Conservation (phyloP, 2,797 vertebrate species). For the Caiman crocodilus region DNA sequence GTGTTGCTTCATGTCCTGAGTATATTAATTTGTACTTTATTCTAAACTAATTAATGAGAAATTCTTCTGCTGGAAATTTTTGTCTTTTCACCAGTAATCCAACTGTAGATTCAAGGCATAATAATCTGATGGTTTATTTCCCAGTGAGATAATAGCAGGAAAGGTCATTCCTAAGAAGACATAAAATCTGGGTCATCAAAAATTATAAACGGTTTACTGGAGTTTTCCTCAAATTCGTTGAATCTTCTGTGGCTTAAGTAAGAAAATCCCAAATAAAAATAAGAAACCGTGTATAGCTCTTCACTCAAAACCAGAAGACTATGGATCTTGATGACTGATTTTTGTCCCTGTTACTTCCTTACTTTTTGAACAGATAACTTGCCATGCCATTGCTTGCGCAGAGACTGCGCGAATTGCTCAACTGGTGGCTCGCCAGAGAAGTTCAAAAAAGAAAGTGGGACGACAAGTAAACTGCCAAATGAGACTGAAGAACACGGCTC, state of each 20-base stretch:
- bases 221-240: neutral
- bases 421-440: conserved; percentile 89
- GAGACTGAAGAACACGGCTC: conserved; percentile 84
- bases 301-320: neutral
- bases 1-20: neutral
- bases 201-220: neutral
- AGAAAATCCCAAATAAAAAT: neutral
- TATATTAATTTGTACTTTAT: neutral
- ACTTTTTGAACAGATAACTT: conserved; percentile 70
- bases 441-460: conserved; percentile 83
- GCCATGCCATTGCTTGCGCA: conserved; percentile 85
- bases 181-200: neutral
- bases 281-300: neutral
- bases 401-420: conserved; percentile 90
- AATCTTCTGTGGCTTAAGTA: neutral
- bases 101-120: neutral
- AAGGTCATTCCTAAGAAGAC: neutral
- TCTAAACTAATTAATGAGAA: no score
- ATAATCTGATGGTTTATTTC: neutral
- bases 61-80: neutral
- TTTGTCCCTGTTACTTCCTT: neutral
- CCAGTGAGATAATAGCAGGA: neutral
- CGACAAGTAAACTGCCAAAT: conserved; percentile 86
- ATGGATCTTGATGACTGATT: neutral
- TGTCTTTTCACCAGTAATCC: neutral